phyloP scores from a whole-genome alignment of 2,113 vertebrate genomes.

The Alosa alosa region DNA sequence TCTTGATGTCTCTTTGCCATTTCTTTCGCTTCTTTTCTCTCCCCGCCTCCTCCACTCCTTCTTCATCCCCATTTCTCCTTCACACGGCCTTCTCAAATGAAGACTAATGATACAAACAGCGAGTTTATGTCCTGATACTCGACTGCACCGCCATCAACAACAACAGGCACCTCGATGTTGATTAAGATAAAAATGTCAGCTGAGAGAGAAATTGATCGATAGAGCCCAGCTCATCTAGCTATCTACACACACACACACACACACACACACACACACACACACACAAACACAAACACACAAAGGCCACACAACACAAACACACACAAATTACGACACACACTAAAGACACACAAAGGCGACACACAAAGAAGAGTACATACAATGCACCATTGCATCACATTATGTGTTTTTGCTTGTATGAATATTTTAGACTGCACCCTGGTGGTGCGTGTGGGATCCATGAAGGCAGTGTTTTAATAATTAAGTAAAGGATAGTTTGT shows the following conservation, averaged over 20 bases:
- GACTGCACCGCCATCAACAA: constrained; percentile 55
- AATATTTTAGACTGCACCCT: constrained; percentile 8
- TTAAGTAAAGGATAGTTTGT: neutral
- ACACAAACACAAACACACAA: neutral
- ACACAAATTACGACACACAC: too few relatives aligned
- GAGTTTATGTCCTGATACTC: constrained; percentile 69
- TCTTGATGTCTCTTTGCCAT: neutral
- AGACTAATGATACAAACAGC: constrained; percentile 71
- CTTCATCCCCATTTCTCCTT: constrained; percentile 48
- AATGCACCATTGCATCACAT: too few relatives aligned
- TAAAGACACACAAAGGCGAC: too few relatives aligned
- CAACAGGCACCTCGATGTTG: constrained; percentile 55
- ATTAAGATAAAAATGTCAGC: constrained; percentile 72
- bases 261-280: constrained; percentile 26
- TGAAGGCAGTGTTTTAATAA: neutral
- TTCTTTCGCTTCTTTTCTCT: neutral
- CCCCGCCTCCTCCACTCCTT: constrained; percentile 46
- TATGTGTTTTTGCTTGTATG: neutral
- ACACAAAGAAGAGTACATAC: too few relatives aligned
- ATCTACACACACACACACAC: constrained; percentile 8
- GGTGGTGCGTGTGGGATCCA: neutral
- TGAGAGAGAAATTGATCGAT: constrained; percentile 64
- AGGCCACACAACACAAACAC: neutral
- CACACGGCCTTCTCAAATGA: constrained; percentile 56
- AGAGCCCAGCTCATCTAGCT: constrained; percentile 15